A percentile compares a stretch with the other conserved stretches of the same genome.
Conservation (phyloP, 2,888 invertebrate species). For the Temnothorax ravouxi region DNA sequence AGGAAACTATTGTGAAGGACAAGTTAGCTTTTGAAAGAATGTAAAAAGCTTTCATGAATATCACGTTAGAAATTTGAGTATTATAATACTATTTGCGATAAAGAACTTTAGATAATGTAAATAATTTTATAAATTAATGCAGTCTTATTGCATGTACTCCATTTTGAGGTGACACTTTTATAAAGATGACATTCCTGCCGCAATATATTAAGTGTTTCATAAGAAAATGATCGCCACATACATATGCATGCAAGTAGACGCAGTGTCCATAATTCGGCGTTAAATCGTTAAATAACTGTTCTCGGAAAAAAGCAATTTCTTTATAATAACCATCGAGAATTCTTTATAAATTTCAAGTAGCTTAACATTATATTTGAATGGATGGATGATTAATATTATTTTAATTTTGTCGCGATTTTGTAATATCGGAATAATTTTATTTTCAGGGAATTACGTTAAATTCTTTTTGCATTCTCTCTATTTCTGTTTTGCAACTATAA, state of each 20-base stretch:
- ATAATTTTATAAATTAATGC: constrained; percentile 6
- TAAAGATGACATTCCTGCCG: not conserved
- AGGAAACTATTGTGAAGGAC: constrained; percentile 45
- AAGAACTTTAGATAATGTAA: not conserved
- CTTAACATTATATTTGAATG: not conserved
- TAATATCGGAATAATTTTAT: constrained; percentile 46
- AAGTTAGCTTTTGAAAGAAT: not conserved
- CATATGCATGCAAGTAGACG: not conserved
- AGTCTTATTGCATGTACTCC: not conserved
- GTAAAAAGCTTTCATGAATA: not conserved
- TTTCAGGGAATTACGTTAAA: constrained; percentile 4
- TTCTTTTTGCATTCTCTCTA: not conserved
- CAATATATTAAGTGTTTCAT: constrained; percentile 51
- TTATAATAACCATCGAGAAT: constrained; percentile 43
- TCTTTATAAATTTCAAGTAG: constrained; percentile 20
- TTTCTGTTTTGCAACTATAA: constrained; percentile 34
- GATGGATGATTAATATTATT: constrained; percentile 5
- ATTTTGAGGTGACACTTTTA: not conserved
- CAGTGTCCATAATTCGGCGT: not conserved
- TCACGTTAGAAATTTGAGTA: not conserved
- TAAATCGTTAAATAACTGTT: not conserved
- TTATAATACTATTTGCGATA: not conserved
- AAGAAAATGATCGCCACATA: constrained; percentile 19
- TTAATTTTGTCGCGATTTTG: not conserved
- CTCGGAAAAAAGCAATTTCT: constrained; percentile 65